Conservation (phyloP, 2,113 vertebrate species). For the Erpornis zantholeuca region DNA sequence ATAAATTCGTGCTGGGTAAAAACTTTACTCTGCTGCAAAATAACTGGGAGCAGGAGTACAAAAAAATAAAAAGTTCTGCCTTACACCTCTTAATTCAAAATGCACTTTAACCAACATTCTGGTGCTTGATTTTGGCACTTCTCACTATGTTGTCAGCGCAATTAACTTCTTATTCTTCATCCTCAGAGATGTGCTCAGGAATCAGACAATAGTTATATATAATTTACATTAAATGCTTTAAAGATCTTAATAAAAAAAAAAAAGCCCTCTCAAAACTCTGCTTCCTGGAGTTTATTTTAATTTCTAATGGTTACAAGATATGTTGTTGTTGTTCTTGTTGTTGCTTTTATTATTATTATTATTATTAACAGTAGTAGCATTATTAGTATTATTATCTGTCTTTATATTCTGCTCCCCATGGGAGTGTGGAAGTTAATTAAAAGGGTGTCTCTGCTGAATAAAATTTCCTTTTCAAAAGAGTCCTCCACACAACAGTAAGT, state of each 20-base stretch:
- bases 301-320: background rate
- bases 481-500: background rate
- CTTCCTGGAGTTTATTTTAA: slow-evolving; percentile 15
- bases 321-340: background rate
- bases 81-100: background rate
- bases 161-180: slow-evolving; percentile 34
- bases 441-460: background rate
- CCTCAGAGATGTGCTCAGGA: background rate
- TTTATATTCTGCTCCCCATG: background rate
- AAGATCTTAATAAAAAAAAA: background rate
- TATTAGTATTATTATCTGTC: background rate
- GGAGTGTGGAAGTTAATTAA: slow-evolving; percentile 40
- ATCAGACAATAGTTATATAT: slow-evolving; percentile 31
- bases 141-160: background rate
- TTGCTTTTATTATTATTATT: background rate
- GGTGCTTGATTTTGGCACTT: background rate
- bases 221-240: slow-evolving; percentile 55
- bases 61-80: background rate
- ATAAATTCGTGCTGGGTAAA: fast-evolving
- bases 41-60: background rate
- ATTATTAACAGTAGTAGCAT: background rate
- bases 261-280: background rate
- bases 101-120: background rate
- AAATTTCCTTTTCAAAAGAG: background rate
- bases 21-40: background rate